Percentiles rank a stretch among this genome's conserved stretches.
These are phyloP conservation scores for Pelvicachromis taeniatus DNA, from an alignment of 2,113 vertebrate genomes.

Conservation along the genomic window DNA sequence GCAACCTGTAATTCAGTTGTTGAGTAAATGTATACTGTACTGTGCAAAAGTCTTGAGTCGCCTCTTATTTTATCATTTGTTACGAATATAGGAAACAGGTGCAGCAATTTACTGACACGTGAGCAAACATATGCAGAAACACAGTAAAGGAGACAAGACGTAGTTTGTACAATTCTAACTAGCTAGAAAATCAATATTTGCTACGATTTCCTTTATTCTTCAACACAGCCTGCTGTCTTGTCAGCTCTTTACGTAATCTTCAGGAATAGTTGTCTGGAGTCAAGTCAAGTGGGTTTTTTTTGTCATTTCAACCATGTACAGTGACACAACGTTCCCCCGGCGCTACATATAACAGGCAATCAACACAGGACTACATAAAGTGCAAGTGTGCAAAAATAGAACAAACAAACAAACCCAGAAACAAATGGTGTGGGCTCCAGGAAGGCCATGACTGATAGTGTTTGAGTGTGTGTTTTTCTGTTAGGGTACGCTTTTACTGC, in stretches of 20 bases:
- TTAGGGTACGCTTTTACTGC: background rate
- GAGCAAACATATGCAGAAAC: background rate
- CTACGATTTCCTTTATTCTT: background rate
- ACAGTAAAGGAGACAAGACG: background rate
- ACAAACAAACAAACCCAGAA: background rate
- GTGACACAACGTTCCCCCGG: background rate
- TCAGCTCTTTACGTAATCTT: background rate
- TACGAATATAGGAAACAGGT: background rate
- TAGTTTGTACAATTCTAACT: background rate
- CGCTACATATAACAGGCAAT: background rate
- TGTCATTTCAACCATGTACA: too few species aligned
- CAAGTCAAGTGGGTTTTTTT: too few species aligned
- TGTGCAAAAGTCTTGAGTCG: background rate
- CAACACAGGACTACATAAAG: background rate
- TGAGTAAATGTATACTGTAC: background rate
- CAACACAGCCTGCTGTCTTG: background rate
- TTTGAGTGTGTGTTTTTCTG: background rate
- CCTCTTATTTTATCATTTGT: background rate
- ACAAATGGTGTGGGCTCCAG: background rate
- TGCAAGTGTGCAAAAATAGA: background rate
- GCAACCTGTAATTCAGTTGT: background rate
- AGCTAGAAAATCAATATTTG: background rate
- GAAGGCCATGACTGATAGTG: background rate
- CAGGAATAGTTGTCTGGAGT: background rate
- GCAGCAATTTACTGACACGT: background rate